Conservation (phyloP, 2,113 vertebrate species). For the Syngnathus floridae region DNA sequence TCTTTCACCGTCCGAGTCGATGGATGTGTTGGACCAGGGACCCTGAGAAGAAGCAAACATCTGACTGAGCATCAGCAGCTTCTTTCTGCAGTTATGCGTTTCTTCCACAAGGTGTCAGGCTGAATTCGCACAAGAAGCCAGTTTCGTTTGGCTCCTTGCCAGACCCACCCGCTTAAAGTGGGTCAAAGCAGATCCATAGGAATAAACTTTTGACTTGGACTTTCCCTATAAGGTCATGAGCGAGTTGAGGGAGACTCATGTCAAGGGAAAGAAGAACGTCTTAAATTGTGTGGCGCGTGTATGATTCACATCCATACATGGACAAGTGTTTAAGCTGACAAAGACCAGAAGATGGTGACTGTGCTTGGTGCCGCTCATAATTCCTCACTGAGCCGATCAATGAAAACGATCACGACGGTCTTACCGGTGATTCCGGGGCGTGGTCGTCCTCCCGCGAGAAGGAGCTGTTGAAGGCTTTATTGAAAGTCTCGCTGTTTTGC, state of each 20-base stretch:
- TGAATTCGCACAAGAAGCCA: constrained; percentile 3
- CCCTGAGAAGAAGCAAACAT: constrained; percentile 40
- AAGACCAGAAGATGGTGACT: constrained; percentile 34
- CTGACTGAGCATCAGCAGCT: neutral
- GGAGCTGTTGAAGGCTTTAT: constrained; percentile 82
- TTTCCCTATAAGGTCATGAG: constrained; percentile 62
- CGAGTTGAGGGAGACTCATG: constrained; percentile 40
- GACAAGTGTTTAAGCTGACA: constrained; percentile 31
- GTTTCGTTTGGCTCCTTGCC: constrained; percentile 33
- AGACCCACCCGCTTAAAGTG: constrained; percentile 47
- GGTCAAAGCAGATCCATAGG: constrained; percentile 60
- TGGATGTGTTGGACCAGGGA: constrained; percentile 50
- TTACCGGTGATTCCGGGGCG: constrained; percentile 78
- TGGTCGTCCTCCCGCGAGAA: constrained; percentile 84
- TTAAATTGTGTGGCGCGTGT: constrained; percentile 35
- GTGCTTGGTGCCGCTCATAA: neutral
- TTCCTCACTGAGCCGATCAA: constrained; percentile 11
- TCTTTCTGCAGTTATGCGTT: constrained; percentile 14
- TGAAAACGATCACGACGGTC: constrained; percentile 23
- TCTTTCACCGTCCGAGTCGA: constrained; percentile 67
- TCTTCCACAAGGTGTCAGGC: constrained; percentile 59
- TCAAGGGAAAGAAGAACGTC: constrained; percentile 26
- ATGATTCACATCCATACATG: constrained; percentile 45
- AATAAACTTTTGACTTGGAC: constrained; percentile 50
- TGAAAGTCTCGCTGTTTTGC: constrained; percentile 93